Evolutionary conservation across 2,797 vertebrate species (phyloP), one percentile per base, ranked within the genome.

Genomic region (Pseudocheirus occidentalis): DNA sequence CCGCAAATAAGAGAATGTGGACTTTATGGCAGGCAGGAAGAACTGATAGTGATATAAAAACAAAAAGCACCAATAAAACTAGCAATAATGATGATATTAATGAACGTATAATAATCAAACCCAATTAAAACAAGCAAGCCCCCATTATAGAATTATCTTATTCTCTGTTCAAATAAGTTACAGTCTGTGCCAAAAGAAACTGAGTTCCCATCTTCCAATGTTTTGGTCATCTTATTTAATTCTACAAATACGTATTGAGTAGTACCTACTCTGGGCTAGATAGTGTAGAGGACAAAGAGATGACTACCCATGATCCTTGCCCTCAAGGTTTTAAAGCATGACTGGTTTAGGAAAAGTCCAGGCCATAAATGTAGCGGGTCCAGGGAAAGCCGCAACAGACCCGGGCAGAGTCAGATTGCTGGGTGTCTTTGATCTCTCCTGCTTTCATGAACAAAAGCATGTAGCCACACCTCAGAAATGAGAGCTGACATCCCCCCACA

Each of bases 361-460:
- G 21, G 73, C 40, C 73, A 46, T 46, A 81, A 46, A 11, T 46
- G 21, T 27, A 81, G 73, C 40, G 27, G 3, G 40, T 50, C 40
- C 40, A 50, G 40, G 21, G 9, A 50, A 28, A 28, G 40, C 40
- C 50, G 40, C 40, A 11, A 16, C 73, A 87, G 73, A 50, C 40
- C 24, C 40, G 1, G 46, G 24, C 40, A 50, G 40, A 87, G 73
- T 87, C 40, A 87, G 73, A 24, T 13, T n/a, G 90, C 29, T 24
- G 28, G 18, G 53, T 57, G 50, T 18, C 90, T 53, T 55, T 52
- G 90, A 55, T 87, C 12, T 92, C 3, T 46, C 90, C 91, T 24
- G 31, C 24, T 93, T 94, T 87, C 3, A 92, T 96, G 57, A 95
- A 27, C 93, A 95, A 73, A 0, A 93, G 90, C 31, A 94, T 81